Percentiles rank a stretch among this genome's conserved stretches.
phyloP scores from a whole-genome alignment of 2,797 vertebrate species.

The Spheniscus humboldti region DNA sequence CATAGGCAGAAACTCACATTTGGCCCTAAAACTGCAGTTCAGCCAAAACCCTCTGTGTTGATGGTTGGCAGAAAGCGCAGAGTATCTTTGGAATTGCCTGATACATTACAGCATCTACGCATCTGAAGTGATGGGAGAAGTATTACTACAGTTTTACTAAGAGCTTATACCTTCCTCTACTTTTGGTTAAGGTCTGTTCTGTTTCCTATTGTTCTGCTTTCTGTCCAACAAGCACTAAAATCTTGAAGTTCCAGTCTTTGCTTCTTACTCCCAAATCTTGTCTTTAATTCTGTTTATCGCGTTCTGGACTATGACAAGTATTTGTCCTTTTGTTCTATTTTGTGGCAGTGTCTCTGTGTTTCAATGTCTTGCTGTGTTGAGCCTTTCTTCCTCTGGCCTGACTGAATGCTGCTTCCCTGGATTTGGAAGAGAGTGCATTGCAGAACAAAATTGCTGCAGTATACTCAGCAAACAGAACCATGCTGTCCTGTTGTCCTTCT shows the following conservation, averaged over 20 bases:
- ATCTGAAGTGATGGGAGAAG: no score
- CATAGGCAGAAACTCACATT: neutral
- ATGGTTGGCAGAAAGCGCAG: neutral
- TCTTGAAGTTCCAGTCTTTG: neutral
- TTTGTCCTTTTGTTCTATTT: neutral
- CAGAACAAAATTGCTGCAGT: neutral
- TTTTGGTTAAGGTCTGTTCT: neutral
- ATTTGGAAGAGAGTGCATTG: neutral
- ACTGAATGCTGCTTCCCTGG: neutral
- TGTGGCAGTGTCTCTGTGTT: neutral
- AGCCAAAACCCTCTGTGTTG: neutral
- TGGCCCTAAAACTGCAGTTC: neutral
- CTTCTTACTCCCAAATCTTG: neutral
- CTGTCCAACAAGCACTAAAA: neutral
- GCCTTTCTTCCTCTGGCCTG: neutral
- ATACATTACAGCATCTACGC: rapidly evolving
- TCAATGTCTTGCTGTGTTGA: neutral
- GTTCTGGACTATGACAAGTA: neutral
- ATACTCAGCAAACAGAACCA: neutral
- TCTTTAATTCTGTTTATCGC: neutral
- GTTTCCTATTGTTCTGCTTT: neutral
- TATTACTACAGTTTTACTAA: neutral
- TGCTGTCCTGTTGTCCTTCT: neutral
- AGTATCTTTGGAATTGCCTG: neutral
- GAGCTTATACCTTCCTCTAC: neutral